Evolutionary conservation across 30 jellyfish, hydroid and myxozoan genomes (phyloP), one percentile per base, ranked within the genome.

Genomic region (Cassiopea andromeda): DNA sequence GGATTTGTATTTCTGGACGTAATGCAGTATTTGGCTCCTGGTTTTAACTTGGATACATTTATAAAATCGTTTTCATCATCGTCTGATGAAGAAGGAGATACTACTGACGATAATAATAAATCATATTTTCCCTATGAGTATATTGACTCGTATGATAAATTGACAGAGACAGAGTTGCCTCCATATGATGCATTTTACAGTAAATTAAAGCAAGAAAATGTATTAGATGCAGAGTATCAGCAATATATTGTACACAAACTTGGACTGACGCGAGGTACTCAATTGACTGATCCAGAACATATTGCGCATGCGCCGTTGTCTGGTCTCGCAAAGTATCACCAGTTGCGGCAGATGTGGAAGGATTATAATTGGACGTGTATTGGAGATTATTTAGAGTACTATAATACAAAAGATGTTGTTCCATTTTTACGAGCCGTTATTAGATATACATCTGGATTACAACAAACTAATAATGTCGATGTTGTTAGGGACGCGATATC

Each of bases 181-280:
- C 76, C 76, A 0, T 78, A 78, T 78, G 87, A 78, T 1, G 69
- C 87, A 3, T 78, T 50, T 59, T 78, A 15, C 1, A 78, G 87
- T 19, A 78, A 19, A 3, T 50, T 78, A 4, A 48, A 50, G 54
- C 75, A 78, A 4, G 87, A 2, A 0, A 78, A 78, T 18, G 76
- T 78, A 1, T 18, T 78, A 0, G 75, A 78, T 14, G 68, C n/a
- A 0, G 75, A 78, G 18, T 49, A 14, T 47, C 38, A 27, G 38
- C 38, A 27, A 0, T 27, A 27, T 0, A 27, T 27, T 27, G 38
- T 27, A 27, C 38, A 27, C 38, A 27, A 27, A 27, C 38, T 27
- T 27, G 38, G 38, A 27, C 0, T 27, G 38, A 0, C 0, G 38
- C 38, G 38, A 27, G 38, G 38, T 0, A 27, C 38, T 0, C 38